Percentiles rank a stretch among this genome's conserved stretches.
Evolutionary conservation across 2,113 vertebrate species (phyloP).

Genomic region (Psittacus erithacus): DNA sequence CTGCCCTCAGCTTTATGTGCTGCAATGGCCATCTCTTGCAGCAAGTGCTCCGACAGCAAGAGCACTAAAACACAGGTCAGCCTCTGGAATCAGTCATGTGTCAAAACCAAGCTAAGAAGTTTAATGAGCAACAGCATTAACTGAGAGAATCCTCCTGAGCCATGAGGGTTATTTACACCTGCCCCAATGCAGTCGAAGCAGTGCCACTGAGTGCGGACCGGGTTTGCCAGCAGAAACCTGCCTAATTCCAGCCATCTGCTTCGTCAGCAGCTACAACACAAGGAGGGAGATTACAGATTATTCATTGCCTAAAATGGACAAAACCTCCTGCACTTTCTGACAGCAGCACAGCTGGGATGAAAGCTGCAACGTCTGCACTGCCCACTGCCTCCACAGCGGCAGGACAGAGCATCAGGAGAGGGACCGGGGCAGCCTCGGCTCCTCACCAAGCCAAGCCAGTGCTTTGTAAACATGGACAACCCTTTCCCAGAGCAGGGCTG

Average conservation of each 20-base stretch:
- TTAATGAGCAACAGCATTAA: not conserved
- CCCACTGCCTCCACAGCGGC: rapidly evolving
- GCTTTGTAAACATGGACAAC: not conserved
- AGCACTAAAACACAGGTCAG: not conserved
- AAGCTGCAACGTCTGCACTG: not conserved
- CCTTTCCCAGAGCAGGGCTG: not conserved
- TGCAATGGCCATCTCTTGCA: not conserved
- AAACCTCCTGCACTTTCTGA: not conserved
- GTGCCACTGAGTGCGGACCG: not conserved
- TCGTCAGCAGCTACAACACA: not conserved
- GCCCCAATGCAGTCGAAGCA: not conserved
- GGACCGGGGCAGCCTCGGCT: not conserved
- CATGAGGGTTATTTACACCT: not conserved
- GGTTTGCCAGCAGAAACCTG: not conserved
- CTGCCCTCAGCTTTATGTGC: not conserved
- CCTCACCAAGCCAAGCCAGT: not conserved
- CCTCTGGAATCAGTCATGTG: not conserved
- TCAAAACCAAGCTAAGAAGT: not conserved
- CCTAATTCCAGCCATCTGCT: not conserved
- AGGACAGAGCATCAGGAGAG: not conserved
- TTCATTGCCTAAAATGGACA: not conserved
- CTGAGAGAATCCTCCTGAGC: not conserved
- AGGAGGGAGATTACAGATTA: not conserved
- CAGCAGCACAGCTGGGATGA: not conserved
- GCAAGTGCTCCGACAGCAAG: rapidly evolving